Base-by-base conservation (phyloP, 2,113 vertebrate species). In the Verasper variegatus region DNA sequence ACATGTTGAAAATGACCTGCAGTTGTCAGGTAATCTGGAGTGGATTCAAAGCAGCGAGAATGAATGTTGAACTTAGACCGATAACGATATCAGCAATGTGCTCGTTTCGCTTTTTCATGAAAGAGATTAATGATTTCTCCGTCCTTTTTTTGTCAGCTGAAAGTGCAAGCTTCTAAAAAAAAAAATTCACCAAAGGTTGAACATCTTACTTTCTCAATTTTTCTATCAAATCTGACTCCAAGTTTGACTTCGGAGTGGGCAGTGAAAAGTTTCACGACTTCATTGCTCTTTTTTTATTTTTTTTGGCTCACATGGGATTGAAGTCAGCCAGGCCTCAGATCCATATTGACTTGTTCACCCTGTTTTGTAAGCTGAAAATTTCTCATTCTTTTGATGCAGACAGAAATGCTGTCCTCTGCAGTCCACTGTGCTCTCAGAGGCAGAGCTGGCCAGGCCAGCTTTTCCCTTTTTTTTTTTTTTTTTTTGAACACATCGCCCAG, bases 361-460 rank as follows among this genome's bases (percentile, higher is more conserved):
- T 82, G 79, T 94, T 94, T 82, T 92, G 78, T 91, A 86, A 92
- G 88, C 85, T 89, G 83, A 90, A 91, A 90, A 90, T 83, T 87
- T 91, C 81, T 86, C 80, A 63, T 87, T 89, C 91, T 88, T 94
- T 90, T 93, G 91, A 93, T 87, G 91, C 86, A 58, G 70, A 86
- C 81, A 91, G 88, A 94, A 94, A 88, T 87, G 91, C 91, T 88
- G 90, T 93, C 89, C 93, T 91, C 84, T 87, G 92, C 92, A 93
- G 93, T 92, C 90, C 85, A 81, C 83, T 58, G 56, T 76, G 55
- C 79, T 90, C 90, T 89, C 83, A 80, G 81, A 90, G 90, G 91
- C 85, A 68, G 65, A 88, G 87, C 74, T 56, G 77, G 70, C 80
- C 82, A 49, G 68, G 58, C 61, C 68, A 64, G 81, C 69, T 80